Conservation (phyloP, 2,797 vertebrate species). For the Chloroceryle inda region DNA sequence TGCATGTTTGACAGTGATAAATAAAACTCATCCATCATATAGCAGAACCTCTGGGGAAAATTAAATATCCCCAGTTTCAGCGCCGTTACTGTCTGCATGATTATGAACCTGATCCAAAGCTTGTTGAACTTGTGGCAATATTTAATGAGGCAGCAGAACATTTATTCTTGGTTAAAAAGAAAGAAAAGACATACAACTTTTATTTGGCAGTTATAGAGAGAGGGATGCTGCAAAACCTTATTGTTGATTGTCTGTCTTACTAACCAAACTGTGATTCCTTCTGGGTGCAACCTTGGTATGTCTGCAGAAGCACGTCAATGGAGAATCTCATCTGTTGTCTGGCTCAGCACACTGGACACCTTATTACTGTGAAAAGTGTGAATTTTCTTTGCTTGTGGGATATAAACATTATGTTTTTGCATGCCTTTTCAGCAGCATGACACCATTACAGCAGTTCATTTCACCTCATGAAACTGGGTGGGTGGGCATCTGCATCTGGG, state of each 20-base stretch:
- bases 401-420: not conserved
- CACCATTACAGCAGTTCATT: not conserved
- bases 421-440: not conserved
- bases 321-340: not conserved
- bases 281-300: fast-evolving
- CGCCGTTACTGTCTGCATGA: not conserved
- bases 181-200: not conserved
- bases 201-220: not conserved
- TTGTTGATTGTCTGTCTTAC: not conserved
- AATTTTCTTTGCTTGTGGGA: not conserved
- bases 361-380: not conserved
- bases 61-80: not conserved
- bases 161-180: not conserved
- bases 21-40: slow-evolving; percentile 60
- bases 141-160: not conserved
- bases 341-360: not conserved
- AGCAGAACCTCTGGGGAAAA: slow-evolving; percentile 47
- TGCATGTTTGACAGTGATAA: slow-evolving; percentile 57
- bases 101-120: slow-evolving; percentile 7
- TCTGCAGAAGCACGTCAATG: not conserved
- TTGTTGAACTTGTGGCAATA: not conserved
- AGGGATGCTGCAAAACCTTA: not conserved
- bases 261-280: not conserved
- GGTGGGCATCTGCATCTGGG: not conserved
- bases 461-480: not conserved